phyloP scores from a whole-genome alignment of 1,140 invertebrate species.

The Sycophila sp. region DNA sequence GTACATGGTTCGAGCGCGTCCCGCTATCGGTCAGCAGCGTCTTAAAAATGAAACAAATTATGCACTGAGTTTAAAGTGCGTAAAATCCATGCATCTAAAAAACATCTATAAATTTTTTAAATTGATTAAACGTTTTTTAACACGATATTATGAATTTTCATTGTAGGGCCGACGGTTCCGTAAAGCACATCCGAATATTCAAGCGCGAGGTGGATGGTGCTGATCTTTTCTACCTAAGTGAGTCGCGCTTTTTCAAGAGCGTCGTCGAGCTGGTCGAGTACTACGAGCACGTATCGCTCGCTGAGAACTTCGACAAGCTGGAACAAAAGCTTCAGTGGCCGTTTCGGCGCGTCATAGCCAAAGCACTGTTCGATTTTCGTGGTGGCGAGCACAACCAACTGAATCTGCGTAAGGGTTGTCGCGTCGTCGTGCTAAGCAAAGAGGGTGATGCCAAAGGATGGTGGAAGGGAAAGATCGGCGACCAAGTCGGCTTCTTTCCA shows the following conservation, averaged over 20 bases:
- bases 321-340: constrained; percentile 81
- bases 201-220: constrained; percentile 70
- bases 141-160: constrained; percentile 26
- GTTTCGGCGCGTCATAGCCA: constrained; percentile 77
- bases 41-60: constrained; percentile 76
- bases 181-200: constrained; percentile 93
- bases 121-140: background rate
- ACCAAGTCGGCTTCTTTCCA: constrained; percentile 74
- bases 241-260: constrained; percentile 89
- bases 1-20: constrained; percentile 86
- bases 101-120: background rate
- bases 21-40: constrained; percentile 66
- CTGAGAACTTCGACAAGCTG: constrained; percentile 90
- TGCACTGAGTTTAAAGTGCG: constrained; percentile 91
- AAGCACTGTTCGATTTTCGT: constrained; percentile 80
- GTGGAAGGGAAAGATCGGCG: constrained; percentile 81
- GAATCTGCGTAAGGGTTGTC: constrained; percentile 79
- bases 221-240: constrained; percentile 80
- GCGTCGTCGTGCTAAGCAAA: constrained; percentile 80
- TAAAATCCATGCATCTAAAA: background rate
- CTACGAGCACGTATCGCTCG: constrained; percentile 88
- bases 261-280: constrained; percentile 89
- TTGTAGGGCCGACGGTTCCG: constrained; percentile 80
- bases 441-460: constrained; percentile 82
- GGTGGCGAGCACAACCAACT: constrained; percentile 81